Conservation (phyloP, 2,113 vertebrate genomes). For the Sisor rabdophorus region DNA sequence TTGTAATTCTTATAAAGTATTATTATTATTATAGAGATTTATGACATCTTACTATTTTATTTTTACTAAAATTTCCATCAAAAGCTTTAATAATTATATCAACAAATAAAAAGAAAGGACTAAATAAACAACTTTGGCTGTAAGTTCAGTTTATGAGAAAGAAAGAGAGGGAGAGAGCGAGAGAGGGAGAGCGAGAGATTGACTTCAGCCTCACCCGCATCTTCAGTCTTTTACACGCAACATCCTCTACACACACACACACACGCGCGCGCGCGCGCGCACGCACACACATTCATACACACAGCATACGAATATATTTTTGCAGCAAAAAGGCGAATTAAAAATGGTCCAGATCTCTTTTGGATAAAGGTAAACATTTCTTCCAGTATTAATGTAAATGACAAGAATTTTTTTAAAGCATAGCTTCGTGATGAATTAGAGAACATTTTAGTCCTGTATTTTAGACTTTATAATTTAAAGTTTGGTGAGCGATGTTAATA, state of each 20-base stretch:
- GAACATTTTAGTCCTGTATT: not conserved
- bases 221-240: not conserved
- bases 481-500: no score
- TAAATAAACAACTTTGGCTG: not conserved
- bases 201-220: not conserved
- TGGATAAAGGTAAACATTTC: not conserved
- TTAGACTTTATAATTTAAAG: not conserved
- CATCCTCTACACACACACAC: not conserved
- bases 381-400: no score
- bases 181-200: conserved; percentile 2
- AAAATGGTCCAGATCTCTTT: not conserved
- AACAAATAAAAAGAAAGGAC: not conserved
- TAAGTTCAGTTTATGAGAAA: not conserved
- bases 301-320: not conserved
- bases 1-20: not conserved
- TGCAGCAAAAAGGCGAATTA: not conserved
- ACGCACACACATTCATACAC: no score
- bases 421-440: no score
- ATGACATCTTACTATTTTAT: no score
- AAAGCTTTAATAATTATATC: not conserved
- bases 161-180: not conserved
- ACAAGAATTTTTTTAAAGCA: no score
- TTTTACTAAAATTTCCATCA: not conserved
- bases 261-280: not conserved
- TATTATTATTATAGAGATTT: not conserved